Percentiles rank a stretch among this genome's conserved stretches.
phyloP scores from a whole-genome alignment of 2,888 invertebrate species.

The Dyspetes luteomarginatus region DNA sequence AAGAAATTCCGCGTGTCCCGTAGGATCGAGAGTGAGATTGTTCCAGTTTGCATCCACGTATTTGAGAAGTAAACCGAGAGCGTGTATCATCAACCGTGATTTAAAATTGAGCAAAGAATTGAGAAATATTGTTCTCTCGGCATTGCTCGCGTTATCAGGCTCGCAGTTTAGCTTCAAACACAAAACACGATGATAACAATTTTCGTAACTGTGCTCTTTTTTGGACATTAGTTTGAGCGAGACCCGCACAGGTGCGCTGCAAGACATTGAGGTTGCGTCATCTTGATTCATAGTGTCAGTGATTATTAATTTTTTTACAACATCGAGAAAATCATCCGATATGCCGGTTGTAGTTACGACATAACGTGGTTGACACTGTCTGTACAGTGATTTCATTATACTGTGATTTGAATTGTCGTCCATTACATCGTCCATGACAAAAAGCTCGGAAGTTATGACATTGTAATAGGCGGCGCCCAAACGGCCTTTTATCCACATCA shows the following conservation, averaged over 20 bases:
- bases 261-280: constrained; percentile 74
- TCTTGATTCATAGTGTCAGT: constrained; percentile 68
- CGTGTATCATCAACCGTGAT: constrained; percentile 87
- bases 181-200: constrained; percentile 85
- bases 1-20: constrained; percentile 84
- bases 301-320: constrained; percentile 83
- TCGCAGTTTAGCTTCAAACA: constrained; percentile 85
- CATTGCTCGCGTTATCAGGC: constrained; percentile 84
- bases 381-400: constrained; percentile 85
- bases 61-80: constrained; percentile 89
- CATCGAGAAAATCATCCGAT: constrained; percentile 84
- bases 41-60: constrained; percentile 89
- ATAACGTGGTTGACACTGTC: constrained; percentile 86
- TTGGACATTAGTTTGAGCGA: constrained; percentile 85
- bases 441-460: constrained; percentile 87
- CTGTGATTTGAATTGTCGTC: constrained; percentile 87
- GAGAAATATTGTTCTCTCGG: constrained; percentile 86
- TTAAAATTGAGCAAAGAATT: constrained; percentile 87
- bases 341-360: constrained; percentile 85
- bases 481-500: constrained; percentile 87
- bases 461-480: constrained; percentile 91
- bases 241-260: constrained; percentile 79
- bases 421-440: constrained; percentile 88
- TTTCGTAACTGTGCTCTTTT: constrained; percentile 86
- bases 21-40: constrained; percentile 84